Evolutionary conservation across 2,797 vertebrate genomes (phyloP).

Genomic region (Miichthys miiuy): DNA sequence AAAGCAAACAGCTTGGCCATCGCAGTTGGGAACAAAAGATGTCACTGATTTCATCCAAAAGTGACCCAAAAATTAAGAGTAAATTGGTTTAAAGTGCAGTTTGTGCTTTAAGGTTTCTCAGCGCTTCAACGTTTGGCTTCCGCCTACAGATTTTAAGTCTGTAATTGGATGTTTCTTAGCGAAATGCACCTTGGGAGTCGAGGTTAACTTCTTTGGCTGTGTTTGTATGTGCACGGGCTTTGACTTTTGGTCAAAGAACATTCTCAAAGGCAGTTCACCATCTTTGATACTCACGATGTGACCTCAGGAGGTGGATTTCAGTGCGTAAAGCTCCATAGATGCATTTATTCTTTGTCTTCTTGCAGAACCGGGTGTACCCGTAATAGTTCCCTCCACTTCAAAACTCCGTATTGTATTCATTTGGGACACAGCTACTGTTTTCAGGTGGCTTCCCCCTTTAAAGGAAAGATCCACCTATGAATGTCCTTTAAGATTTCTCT

Average conservation of each 20-base stretch:
- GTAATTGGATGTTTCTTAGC: neutral
- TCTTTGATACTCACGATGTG: neutral
- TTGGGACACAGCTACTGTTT: neutral
- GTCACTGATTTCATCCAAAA: too few species aligned
- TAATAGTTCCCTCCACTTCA: neutral
- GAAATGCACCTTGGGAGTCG: neutral
- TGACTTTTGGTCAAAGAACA: neutral
- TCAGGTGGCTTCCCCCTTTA: neutral
- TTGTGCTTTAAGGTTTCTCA: neutral
- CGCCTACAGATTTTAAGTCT: neutral
- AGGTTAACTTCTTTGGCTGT: neutral
- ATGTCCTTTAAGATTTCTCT: neutral
- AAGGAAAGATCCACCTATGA: neutral
- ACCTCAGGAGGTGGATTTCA: too few species aligned
- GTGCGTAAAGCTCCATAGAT: too few species aligned
- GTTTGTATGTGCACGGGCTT: neutral
- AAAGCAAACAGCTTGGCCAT: neutral
- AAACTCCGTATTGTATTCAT: neutral
- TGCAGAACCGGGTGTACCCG: neutral
- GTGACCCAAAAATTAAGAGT: neutral
- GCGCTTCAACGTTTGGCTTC: neutral
- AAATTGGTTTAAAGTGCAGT: neutral
- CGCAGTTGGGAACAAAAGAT: neutral
- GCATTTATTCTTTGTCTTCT: too few species aligned
- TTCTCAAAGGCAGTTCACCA: neutral